Base-by-base conservation (phyloP, 2,113 vertebrate genomes). In the Microcebus ravelobensis region DNA sequence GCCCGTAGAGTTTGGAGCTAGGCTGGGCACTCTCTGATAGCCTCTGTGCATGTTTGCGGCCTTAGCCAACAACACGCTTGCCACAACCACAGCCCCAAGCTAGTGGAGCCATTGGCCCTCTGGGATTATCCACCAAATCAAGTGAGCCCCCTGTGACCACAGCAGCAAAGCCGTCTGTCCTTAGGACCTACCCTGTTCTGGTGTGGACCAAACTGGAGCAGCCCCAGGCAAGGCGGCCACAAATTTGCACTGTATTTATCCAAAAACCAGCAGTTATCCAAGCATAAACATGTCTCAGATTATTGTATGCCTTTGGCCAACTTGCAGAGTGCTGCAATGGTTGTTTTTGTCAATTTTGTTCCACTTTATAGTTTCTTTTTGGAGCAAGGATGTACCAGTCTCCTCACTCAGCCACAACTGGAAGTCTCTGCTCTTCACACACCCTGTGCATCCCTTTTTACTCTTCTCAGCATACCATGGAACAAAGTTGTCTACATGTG, bases 11-110 rank as follows among this genome's bases (percentile, higher is more conserved):
- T 3, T 21, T 0, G 3, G 36, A 12, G n/a, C 34, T 57, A 91
- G 13, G 36, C 29, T 14, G 39, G 21, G 23, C 18, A 29, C 27
- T 61, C 45, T 59, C 42, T 50, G 27, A 73, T 59, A 10, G 59
- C 61, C 15, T 6, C 20, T 14, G 4, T 1, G 9, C 52, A 34
- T 1, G 1, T 59, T 1, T 3, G 29, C 14, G 61, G 18, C 25
- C 71, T 50, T 61, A 59, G 31, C 23, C 29, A 74, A 59, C 23
- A 39, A 29, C 3, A 8, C 0, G 6, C 50, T n/a, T 59, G 65
- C 21, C 29, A 36, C 59, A 21, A 5, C 36, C 59, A 59, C 36
- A 48, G 8, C 61, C 13, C 25, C 50, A 27, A 73, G 80, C 80
- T 18, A 18, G 50, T 18, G 15, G 11, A 36, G 52, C 25, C 5